phyloP scores from a whole-genome alignment of 2,888 invertebrate species.

The Dusona sp. region DNA sequence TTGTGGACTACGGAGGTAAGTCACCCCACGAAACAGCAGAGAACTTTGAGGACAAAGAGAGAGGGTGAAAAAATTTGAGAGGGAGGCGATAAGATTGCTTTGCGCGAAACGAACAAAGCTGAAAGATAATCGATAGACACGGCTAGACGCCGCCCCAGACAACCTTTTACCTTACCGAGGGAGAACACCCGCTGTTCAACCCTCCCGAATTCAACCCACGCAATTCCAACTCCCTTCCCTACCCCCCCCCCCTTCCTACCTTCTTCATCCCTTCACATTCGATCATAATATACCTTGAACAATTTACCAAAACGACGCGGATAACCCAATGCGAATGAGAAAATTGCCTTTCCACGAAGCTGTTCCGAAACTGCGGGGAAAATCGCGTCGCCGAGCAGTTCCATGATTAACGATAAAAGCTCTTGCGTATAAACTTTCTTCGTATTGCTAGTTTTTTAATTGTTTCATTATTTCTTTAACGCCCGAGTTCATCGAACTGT shows the following conservation, averaged over 20 bases:
- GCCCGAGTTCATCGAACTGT: background rate
- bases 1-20: constrained; percentile 62
- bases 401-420: constrained; percentile 29
- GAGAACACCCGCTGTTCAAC: constrained; percentile 80
- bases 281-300: constrained; percentile 38
- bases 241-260: constrained; percentile 4
- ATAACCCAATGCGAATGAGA: constrained; percentile 32
- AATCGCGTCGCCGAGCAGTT: background rate
- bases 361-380: background rate
- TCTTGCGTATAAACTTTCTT: background rate
- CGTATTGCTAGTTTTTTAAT: constrained; percentile 3
- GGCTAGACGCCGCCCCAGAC: constrained; percentile 85
- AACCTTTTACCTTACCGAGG: constrained; percentile 83
- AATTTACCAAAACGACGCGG: constrained; percentile 39
- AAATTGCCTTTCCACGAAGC: constrained; percentile 3
- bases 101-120: constrained; percentile 79
- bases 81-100: constrained; percentile 75
- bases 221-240: too few relatives aligned
- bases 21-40: constrained; percentile 54
- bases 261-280: constrained; percentile 29
- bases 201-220: constrained; percentile 63
- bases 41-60: constrained; percentile 57
- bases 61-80: constrained; percentile 27
- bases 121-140: constrained; percentile 85
- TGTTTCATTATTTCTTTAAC: background rate